These are phyloP conservation scores for Orthonevra nobilis DNA, from an alignment of 2,888 invertebrate species.

Conservation along the genomic window DNA sequence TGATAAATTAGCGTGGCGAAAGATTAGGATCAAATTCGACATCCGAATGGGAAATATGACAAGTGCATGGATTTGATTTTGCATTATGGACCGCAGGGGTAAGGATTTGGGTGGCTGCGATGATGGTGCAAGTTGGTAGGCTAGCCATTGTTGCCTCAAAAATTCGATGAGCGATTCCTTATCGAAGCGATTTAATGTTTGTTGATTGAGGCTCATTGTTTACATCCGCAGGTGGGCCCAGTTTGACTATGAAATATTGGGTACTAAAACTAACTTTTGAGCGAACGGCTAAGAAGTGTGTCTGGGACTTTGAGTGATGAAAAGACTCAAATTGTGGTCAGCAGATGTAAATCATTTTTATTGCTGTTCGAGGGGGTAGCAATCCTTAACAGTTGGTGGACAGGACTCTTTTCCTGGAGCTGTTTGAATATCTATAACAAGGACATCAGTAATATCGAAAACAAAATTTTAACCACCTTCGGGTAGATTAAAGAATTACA, in stretches of 20 bases:
- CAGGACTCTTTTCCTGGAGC: no score
- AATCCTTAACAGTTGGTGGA: no score
- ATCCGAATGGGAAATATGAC: conserved; percentile 66
- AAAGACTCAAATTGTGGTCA: no score
- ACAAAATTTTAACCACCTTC: no score
- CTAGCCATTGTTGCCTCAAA: conserved; percentile 29
- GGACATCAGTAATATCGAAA: no score
- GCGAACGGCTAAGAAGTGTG: no score
- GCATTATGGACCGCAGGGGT: conserved; percentile 61
- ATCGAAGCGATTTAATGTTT: conserved; percentile 46
- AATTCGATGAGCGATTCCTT: conserved; percentile 51
- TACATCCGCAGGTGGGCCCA: conserved; percentile 32
- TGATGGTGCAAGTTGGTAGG: conserved; percentile 9
- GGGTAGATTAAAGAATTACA: no score
- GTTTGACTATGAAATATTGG: not conserved
- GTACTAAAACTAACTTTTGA: no score
- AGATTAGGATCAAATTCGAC: conserved; percentile 65
- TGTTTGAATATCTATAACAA: no score
- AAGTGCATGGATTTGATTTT: conserved; percentile 66
- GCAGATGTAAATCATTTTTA: no score
- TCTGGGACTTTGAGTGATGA: no score
- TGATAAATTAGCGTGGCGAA: conserved; percentile 69
- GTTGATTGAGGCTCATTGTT: conserved; percentile 55
- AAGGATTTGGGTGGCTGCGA: not conserved
- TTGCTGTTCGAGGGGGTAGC: no score